A percentile compares a stretch with the other conserved stretches of the same genome.
Conservation (phyloP, 2,888 invertebrate species). For the Bimastos eiseni region DNA sequence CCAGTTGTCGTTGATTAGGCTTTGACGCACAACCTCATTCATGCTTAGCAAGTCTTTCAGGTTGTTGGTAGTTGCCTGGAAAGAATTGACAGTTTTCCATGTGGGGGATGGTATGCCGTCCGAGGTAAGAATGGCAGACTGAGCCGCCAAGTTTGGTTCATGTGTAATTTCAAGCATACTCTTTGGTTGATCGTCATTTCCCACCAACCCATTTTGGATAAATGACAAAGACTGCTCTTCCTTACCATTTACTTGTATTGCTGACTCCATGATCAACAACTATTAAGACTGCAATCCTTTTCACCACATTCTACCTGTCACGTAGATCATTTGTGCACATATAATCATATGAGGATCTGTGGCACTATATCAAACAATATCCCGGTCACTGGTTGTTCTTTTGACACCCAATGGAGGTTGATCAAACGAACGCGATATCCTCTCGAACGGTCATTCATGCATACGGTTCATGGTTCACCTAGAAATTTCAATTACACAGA, state of each 20-base stretch:
- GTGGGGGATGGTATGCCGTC: background rate
- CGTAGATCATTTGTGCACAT: background rate
- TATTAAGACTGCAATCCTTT: background rate
- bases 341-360: background rate
- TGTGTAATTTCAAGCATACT: background rate
- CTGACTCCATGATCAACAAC: background rate
- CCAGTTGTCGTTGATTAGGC: constrained; percentile 23
- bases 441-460: background rate
- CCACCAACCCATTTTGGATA: background rate
- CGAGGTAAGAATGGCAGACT: background rate
- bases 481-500: background rate
- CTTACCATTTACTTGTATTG: background rate
- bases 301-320: background rate
- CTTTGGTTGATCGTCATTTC: background rate
- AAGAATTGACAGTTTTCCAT: background rate
- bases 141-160: background rate
- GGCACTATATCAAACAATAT: background rate
- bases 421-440: background rate
- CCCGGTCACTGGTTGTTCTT: background rate
- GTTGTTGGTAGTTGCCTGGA: background rate
- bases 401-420: background rate
- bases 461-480: background rate
- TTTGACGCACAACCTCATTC: background rate
- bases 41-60: background rate
- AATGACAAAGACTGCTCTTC: background rate